Conservation (phyloP, 2,113 vertebrate species). For the Mastomys natalensis region DNA sequence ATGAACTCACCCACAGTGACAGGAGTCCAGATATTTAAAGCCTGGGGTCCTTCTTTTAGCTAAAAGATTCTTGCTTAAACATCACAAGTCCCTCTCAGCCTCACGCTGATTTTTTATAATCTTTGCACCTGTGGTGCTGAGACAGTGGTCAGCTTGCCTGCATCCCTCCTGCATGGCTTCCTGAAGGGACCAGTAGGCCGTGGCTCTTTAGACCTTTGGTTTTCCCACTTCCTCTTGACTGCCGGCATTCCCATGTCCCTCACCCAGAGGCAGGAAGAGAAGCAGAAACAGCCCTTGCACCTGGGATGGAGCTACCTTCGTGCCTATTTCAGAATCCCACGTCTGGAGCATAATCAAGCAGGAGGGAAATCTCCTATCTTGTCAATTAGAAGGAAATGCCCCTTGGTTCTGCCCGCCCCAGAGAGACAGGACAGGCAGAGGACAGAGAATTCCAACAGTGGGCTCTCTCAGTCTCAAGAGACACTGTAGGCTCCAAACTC, state of each 20-base stretch:
- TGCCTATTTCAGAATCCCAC: background rate
- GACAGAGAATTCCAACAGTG: background rate
- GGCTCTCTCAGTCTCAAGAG: background rate
- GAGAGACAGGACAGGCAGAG: background rate
- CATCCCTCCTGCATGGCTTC: background rate
- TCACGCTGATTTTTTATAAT: background rate
- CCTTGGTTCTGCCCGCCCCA: too few relatives aligned
- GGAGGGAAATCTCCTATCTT: background rate
- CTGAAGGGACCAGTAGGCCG: background rate
- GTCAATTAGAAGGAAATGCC: background rate
- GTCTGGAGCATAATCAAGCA: background rate
- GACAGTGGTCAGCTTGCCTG: background rate
- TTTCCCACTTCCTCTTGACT: background rate
- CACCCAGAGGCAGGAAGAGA: background rate
- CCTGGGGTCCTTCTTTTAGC: background rate
- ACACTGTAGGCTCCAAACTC: background rate
- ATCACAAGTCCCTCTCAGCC: background rate
- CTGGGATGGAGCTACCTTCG: background rate
- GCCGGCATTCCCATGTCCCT: fast-evolving
- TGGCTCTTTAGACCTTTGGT: background rate
- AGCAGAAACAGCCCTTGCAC: background rate
- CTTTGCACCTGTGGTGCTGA: background rate
- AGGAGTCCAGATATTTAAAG: background rate
- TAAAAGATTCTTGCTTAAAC: conserved; percentile 4
- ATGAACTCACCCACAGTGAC: fast-evolving